These are phyloP conservation scores for Globia sparganii DNA, from an alignment of 2,888 invertebrate genomes.

Conservation along the genomic window DNA sequence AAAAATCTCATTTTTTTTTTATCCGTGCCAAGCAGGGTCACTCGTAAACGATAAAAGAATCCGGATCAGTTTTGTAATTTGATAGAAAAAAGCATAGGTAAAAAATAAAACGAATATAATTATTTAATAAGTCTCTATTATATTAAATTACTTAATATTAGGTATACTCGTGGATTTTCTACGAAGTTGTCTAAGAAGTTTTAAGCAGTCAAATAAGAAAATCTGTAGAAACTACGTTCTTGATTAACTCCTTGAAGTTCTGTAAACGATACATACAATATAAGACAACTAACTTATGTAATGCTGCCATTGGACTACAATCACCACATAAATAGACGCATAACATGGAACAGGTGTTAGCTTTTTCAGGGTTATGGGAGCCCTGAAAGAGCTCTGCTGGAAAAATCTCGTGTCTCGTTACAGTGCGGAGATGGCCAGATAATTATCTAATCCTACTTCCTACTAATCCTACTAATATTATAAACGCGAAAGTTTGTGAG, in stretches of 20 bases:
- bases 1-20: neutral
- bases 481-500: no score
- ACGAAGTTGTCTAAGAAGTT: neutral
- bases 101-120: neutral
- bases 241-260: neutral
- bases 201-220: neutral
- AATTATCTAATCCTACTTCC: no score
- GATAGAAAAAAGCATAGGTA: neutral
- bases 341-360: neutral
- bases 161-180: neutral
- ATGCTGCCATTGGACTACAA: neutral
- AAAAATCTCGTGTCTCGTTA: neutral
- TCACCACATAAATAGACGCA: neutral
- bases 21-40: neutral
- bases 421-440: neutral
- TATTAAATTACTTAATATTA: no score
- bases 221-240: neutral
- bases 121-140: neutral
- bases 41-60: no score
- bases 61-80: neutral
- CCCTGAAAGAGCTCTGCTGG: neutral
- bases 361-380: no score
- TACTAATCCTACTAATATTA: no score
- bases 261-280: neutral
- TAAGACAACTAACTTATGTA: neutral